Conservation (phyloP, 1,140 invertebrate genomes). For the Saccostrea echinata region DNA sequence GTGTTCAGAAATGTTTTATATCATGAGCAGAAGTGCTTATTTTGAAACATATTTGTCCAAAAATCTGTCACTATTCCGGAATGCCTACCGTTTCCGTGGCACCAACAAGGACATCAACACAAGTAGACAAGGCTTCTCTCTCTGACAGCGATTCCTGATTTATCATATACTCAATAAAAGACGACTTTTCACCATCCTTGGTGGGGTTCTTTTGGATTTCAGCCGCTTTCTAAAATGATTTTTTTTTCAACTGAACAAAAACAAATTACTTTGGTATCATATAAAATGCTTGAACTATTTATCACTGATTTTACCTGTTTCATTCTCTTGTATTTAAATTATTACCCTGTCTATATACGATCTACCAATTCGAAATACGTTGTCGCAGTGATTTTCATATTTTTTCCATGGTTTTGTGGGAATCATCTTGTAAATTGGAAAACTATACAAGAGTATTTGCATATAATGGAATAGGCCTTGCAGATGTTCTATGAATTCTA, state of each 20-base stretch:
- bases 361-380: constrained; percentile 73
- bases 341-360: constrained; percentile 75
- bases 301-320: neutral
- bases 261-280: neutral
- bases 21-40: too few species aligned
- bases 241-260: neutral
- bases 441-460: constrained; percentile 78
- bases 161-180: constrained; percentile 74
- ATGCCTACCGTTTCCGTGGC: constrained; percentile 78
- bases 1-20: too few species aligned
- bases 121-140: constrained; percentile 71
- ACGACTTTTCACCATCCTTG: constrained; percentile 56
- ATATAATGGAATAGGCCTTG: constrained; percentile 76
- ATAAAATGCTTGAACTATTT: too few species aligned
- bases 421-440: constrained; percentile 76
- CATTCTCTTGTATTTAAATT: neutral
- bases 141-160: constrained; percentile 70
- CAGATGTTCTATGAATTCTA: constrained; percentile 76
- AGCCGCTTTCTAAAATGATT: constrained; percentile 63
- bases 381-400: constrained; percentile 74
- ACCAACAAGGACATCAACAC: constrained; percentile 76
- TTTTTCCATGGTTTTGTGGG: constrained; percentile 74
- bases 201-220: constrained; percentile 54
- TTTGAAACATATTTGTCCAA: too few species aligned
- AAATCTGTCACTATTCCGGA: neutral